A percentile compares a stretch with the other conserved stretches of the same genome.
Conservation (phyloP, 2,888 invertebrate species). For the Rhagonycha fulva region DNA sequence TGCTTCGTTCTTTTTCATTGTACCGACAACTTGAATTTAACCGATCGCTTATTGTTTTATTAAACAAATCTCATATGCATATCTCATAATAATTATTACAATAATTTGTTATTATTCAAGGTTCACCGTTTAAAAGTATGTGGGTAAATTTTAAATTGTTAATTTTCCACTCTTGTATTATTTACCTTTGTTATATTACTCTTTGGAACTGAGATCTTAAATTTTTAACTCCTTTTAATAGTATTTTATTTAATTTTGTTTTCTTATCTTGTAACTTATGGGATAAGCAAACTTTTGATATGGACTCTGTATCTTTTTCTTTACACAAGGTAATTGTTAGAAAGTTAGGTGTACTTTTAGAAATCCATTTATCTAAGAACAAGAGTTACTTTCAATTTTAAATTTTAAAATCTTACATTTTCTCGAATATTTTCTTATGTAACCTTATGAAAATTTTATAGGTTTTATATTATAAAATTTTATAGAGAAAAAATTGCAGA, state of each 20-base stretch:
- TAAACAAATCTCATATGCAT: not conserved
- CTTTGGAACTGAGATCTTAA: not conserved
- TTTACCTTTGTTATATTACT: not conserved
- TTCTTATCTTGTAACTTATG: not conserved
- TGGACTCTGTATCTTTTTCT: not conserved
- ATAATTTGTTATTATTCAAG: not conserved
- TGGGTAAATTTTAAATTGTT: not conserved
- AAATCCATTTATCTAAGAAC: not conserved
- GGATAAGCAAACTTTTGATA: no score
- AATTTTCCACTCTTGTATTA: not conserved
- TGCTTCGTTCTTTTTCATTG: not conserved
- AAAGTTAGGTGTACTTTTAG: not conserved
- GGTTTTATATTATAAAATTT: no score
- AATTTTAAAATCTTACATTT: no score
- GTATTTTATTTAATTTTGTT: not conserved
- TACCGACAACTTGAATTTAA: not conserved
- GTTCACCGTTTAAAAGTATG: not conserved
- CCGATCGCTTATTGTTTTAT: not conserved
- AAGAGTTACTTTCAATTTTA: not conserved
- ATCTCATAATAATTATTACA: not conserved
- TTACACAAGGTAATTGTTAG: not conserved
- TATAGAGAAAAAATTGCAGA: no score
- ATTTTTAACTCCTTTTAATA: not conserved
- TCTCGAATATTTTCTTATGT: no score
- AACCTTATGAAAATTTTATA: no score